Evolutionary conservation across 2,113 vertebrate genomes (phyloP).

Genomic region (Dascyllus trimaculatus): DNA sequence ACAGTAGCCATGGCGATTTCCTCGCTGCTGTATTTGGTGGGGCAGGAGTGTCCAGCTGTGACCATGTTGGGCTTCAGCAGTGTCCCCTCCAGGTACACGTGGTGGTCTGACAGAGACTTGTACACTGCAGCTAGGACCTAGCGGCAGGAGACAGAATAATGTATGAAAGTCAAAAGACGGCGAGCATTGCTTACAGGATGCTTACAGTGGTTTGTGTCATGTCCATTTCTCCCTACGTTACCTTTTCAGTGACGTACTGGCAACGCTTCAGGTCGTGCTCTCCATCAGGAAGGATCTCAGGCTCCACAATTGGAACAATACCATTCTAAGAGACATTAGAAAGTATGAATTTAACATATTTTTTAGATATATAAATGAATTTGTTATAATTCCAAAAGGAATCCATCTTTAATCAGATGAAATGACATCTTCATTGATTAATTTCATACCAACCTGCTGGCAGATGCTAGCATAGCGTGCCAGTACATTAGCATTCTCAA

Average conservation of each 20-base stretch:
- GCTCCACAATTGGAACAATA: slow-evolving; percentile 99
- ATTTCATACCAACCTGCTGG: slow-evolving; percentile 89
- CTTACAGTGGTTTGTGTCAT: not conserved
- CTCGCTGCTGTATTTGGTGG: slow-evolving; percentile 89
- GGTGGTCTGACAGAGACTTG: slow-evolving; percentile 97
- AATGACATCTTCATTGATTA: too few species aligned
- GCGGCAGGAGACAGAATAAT: not conserved
- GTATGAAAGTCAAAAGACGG: not conserved
- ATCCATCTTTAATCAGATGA: too few species aligned
- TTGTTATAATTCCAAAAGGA: not conserved
- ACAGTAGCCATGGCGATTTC: slow-evolving; percentile 97
- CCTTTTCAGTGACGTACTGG: slow-evolving; percentile 98
- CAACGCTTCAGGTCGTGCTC: slow-evolving; percentile 96
- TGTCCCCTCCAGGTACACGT: slow-evolving; percentile 96
- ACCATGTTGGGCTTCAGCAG: slow-evolving; percentile 99
- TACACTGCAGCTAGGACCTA: slow-evolving; percentile 96
- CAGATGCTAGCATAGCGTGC: slow-evolving; percentile 98
- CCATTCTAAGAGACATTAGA: slow-evolving; percentile 87
- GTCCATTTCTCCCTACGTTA: slow-evolving; percentile 62
- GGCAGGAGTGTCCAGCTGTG: slow-evolving; percentile 94
- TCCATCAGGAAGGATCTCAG: slow-evolving; percentile 96
- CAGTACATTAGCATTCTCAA: slow-evolving; percentile 97
- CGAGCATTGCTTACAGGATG: not conserved
- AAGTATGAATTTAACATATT: not conserved
- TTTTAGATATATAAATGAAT: not conserved